Conservation (phyloP, 1,140 invertebrate genomes). For the Neodiprion pinetum region DNA sequence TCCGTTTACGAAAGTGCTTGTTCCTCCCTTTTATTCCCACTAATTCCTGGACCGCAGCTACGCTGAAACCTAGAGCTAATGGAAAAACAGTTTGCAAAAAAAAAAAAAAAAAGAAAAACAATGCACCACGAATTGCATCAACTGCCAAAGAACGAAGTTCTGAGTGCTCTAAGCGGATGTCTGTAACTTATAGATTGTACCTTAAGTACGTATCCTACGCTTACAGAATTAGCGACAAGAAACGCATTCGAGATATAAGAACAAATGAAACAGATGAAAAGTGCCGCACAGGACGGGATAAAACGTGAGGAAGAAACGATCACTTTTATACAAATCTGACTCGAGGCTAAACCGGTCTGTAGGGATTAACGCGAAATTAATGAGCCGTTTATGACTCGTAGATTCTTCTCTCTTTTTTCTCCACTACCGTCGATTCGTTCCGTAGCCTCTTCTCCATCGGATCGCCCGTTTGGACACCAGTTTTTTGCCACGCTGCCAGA, state of each 20-base stretch:
- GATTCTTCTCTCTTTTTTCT: conserved; percentile 2
- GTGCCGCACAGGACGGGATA: no score
- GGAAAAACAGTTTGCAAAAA: not conserved
- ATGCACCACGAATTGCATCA: not conserved
- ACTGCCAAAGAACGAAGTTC: not conserved
- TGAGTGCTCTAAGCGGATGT: not conserved
- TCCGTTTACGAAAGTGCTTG: not conserved
- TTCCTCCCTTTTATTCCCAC: not conserved
- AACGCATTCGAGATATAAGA: no score
- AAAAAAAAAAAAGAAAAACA: not conserved
- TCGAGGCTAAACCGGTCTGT: no score
- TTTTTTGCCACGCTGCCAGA: not conserved
- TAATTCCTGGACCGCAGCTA: not conserved
- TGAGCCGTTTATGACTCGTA: not conserved
- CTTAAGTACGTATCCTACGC: no score
- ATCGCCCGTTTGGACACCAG: not conserved
- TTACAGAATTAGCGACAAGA: no score
- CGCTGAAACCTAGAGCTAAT: not conserved
- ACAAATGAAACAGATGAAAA: no score
- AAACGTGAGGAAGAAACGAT: no score
- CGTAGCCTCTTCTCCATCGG: not conserved
- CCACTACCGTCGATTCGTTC: not conserved
- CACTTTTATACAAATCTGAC: no score
- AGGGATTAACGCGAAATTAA: not conserved
- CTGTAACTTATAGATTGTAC: not conserved